Evolutionary conservation across 2,888 invertebrate genomes (phyloP).

Genomic region (Rosalia funebris): DNA sequence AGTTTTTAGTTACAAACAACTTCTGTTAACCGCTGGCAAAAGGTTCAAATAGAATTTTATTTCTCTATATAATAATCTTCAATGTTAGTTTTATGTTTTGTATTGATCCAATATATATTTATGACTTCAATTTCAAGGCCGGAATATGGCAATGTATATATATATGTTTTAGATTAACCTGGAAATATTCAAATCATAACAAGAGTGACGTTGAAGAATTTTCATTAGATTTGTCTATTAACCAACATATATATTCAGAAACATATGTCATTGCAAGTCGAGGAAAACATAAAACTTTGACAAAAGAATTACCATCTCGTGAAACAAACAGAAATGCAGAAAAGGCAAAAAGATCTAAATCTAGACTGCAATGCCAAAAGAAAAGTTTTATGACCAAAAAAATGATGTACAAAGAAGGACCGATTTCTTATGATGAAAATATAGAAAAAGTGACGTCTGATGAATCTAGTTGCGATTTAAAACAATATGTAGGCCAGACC

Average conservation of each 20-base stretch:
- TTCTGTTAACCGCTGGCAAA: no score
- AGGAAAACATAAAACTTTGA: conserved; percentile 39
- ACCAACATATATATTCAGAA: conserved; percentile 28
- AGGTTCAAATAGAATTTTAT: no score
- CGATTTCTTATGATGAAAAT: conserved; percentile 37
- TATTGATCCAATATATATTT: no score
- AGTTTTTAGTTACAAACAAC: no score
- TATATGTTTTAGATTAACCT: no score
- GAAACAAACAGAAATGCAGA: conserved; percentile 53
- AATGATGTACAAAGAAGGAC: conserved; percentile 37
- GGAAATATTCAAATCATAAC: no score
- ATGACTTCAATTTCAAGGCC: no score
- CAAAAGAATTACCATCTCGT: conserved; percentile 48
- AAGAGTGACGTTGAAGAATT: no score
- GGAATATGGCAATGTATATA: no score
- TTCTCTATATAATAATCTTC: no score
- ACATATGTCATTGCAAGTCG: conserved; percentile 37
- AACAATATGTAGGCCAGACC: conserved; percentile 47
- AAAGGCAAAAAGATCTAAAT: conserved; percentile 59
- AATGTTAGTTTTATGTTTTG: no score
- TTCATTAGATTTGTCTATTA: neutral
- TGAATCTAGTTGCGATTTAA: conserved; percentile 62
- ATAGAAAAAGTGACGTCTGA: conserved; percentile 60
- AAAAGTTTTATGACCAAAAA: conserved; percentile 52
- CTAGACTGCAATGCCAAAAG: conserved; percentile 59